Base-by-base conservation (phyloP, 2,888 invertebrate genomes). In the Habrosyne pyritoides region DNA sequence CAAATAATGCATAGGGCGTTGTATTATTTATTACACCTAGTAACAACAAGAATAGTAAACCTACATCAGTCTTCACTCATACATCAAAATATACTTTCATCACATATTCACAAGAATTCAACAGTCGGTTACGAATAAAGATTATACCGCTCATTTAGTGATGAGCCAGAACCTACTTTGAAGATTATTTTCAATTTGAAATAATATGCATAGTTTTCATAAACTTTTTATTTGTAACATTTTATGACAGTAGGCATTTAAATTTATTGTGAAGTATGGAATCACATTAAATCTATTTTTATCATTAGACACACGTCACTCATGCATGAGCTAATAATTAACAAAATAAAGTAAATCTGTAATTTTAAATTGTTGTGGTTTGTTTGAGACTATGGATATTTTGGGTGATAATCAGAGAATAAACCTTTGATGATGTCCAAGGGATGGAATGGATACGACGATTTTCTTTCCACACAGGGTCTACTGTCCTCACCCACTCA, bases 31-130 rank as follows among this genome's bases (percentile, higher is more conserved):
- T 72, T 71, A 65, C 59, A 71, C 67, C 73, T 76, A 78, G 69
- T 73, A 78, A 81, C 76, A 83, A 83, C 75, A 77, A 79, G 75
- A 74, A 78, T 73, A 79, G 78, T 87, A 84, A 80, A 85, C 76
- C 74, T 82, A 81, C 68, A 67, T 91, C 91, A 91, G 90, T 91
- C 91, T 91, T 91, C 90, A 87, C 81, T 78, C 87, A 86, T 84
- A 82, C 84, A 75, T 76, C 66, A 64, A 74, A 71, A 71, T 77
- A 79, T 70, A 73, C 77, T 73, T 68, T 59, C 42, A 42, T 42
- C 36, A 33, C 30, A 10, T 36, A 36, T 36, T 36, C 14, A 42
- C 18, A 42, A 8, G 14, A 7, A 12, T 21, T 10, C 2, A 14
- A 26, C 10, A 24, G 5, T 26, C 50, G 21, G 30, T 18, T 18